phyloP scores from a whole-genome alignment of 1,140 invertebrate genomes.

The Drosophila malerkotliana region DNA sequence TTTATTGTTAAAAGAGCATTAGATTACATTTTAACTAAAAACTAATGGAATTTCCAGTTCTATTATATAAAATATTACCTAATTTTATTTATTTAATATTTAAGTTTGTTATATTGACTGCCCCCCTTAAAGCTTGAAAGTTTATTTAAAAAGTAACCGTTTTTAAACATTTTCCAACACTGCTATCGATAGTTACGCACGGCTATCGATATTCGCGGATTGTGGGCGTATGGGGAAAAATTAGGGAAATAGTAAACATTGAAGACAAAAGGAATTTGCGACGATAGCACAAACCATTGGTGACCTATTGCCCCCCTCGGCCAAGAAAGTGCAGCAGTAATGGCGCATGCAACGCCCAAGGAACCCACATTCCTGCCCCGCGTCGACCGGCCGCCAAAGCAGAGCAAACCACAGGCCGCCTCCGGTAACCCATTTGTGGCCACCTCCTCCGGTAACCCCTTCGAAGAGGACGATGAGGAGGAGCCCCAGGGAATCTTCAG shows the following conservation, averaged over 20 bases:
- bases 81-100: no score
- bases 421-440: neutral
- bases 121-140: no score
- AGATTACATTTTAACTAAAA: no score
- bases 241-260: neutral
- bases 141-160: no score
- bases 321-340: slow-evolving; percentile 8
- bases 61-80: no score
- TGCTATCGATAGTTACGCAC: neutral
- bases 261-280: neutral
- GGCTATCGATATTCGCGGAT: neutral
- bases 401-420: neutral
- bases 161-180: no score
- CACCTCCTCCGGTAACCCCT: slow-evolving; percentile 62
- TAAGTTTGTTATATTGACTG: no score
- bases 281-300: neutral
- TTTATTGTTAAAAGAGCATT: no score
- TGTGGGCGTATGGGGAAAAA: neutral
- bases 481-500: slow-evolving; percentile 91
- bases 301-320: neutral
- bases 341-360: slow-evolving; percentile 52
- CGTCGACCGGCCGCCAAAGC: slow-evolving; percentile 23
- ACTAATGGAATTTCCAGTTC: no score
- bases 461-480: slow-evolving; percentile 85
- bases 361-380: slow-evolving; percentile 64